Base-by-base conservation (phyloP, 2,113 vertebrate genomes). In the Zosterops pallidus region DNA sequence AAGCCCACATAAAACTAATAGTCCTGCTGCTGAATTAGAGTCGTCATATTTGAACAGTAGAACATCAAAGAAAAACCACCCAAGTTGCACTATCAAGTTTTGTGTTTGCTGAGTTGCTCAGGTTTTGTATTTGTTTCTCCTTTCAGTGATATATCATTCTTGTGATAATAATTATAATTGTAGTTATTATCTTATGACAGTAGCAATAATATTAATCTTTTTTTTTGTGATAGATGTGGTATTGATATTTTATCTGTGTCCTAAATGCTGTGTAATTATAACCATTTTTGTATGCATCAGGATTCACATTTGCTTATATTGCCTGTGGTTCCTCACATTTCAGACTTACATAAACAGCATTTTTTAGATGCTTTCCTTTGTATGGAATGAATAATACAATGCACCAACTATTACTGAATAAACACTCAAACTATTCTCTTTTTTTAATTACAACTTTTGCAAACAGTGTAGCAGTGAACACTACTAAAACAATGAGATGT, bases 341-440 rank as follows among this genome's bases (percentile, higher is more conserved):
- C 79, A 67, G 46, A 78, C 49, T 92, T 93, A 63, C 63, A 85
- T 93, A 96, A 28, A 14, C 35, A 68, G 60, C 84, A 91, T 96
- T 94, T 97, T 95, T 97, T 59, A 97, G 69, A 96, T 96, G 96
- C 77, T 97, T 97, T 97, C 93, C 82, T 50, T 95, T 97, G 93
- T 95, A 56, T 11, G 15, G 60, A 35, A 29, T n/a, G n/a, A n/a
- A n/a, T n/a, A n/a, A 95, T 86, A 49, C 19, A 75, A 92, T 92
- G 87, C 65, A 89, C 49, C 80, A 41, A 94, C 59, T 53, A 44
- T 55, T 90, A 39, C 89, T 95, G 85, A 64, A 50, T 91, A 96
- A 97, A 96, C 64, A 92, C 28, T 96, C 72, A 56, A 82, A 70
- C 69, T 91, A 52, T 81, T 95, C 63, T 70, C 69, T 95, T 96